These are phyloP conservation scores for Sander vitreus DNA, from an alignment of 2,113 vertebrate species.

Conservation along the genomic window DNA sequence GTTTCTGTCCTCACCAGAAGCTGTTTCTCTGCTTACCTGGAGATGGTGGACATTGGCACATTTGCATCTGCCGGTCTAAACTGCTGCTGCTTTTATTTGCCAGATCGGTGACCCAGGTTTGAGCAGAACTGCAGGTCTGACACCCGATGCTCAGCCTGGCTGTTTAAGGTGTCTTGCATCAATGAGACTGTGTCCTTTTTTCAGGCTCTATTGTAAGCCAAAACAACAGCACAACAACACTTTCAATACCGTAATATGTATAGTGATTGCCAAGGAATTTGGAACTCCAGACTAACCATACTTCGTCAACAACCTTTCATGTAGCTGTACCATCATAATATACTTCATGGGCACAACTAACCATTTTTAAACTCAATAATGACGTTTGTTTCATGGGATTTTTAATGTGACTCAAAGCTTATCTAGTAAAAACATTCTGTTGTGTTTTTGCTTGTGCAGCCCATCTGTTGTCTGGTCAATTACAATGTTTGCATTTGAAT, in stretches of 20 bases:
- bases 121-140: conserved; percentile 20
- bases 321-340: neutral
- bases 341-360: neutral
- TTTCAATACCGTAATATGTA: conserved; percentile 1
- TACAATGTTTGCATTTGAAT: conserved; percentile 47
- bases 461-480: conserved; percentile 24
- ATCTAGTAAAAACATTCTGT: neutral
- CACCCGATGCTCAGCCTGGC: neutral
- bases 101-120: conserved; percentile 16
- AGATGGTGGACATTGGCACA: conserved; percentile 10
- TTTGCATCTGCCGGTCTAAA: conserved; percentile 12
- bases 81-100: conserved; percentile 10
- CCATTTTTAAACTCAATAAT: neutral
- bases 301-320: neutral
- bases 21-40: conserved; percentile 1
- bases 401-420: neutral
- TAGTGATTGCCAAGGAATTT: neutral
- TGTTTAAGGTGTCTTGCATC: conserved; percentile 5
- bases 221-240: conserved; percentile 12
- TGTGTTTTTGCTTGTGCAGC: conserved; percentile 4
- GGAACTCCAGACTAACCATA: neutral
- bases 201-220: conserved; percentile 4
- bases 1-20: neutral
- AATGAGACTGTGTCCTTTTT: neutral
- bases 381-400: conserved; percentile 9